A percentile compares a stretch with the other conserved stretches of the same genome.
Conservation (phyloP, 2,888 invertebrate species). For the Meiosimyza decipiens region DNA sequence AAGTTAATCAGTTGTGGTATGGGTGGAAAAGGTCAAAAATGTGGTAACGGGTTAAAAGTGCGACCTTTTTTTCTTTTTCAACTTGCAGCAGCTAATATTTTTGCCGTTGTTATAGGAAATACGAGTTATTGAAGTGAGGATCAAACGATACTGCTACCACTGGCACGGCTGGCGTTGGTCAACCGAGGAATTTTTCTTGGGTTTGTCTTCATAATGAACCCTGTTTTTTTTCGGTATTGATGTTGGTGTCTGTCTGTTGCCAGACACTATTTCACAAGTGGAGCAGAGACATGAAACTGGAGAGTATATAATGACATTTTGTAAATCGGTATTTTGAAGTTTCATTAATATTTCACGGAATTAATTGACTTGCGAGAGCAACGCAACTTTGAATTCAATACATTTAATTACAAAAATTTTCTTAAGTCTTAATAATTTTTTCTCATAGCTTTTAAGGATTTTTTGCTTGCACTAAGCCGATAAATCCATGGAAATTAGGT, state of each 20-base stretch:
- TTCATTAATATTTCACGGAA: no score
- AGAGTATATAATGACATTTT: no score
- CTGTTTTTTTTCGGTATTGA: not conserved
- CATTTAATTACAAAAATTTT: no score
- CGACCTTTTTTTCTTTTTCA: constrained; percentile 11
- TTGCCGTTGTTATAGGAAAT: not conserved
- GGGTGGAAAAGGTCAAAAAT: constrained; percentile 23
- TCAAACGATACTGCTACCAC: constrained; percentile 31
- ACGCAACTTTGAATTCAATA: no score
- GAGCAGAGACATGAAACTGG: not conserved
- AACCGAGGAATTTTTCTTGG: constrained; percentile 36
- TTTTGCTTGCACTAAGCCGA: no score
- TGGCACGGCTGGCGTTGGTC: constrained; percentile 27
- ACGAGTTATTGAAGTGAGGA: not conserved
- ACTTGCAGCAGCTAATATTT: constrained; percentile 9
- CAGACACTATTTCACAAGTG: constrained; percentile 27
- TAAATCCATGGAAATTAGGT: no score
- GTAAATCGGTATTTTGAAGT: no score
- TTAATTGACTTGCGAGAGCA: no score
- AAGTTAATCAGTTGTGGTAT: constrained; percentile 5
- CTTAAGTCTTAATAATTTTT: no score
- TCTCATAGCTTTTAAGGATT: no score
- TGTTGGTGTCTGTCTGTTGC: constrained; percentile 34
- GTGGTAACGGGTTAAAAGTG: constrained; percentile 24
- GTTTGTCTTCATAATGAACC: constrained; percentile 25